phyloP scores from a whole-genome alignment of 2,113 vertebrate genomes.

The Symphodus melops region DNA sequence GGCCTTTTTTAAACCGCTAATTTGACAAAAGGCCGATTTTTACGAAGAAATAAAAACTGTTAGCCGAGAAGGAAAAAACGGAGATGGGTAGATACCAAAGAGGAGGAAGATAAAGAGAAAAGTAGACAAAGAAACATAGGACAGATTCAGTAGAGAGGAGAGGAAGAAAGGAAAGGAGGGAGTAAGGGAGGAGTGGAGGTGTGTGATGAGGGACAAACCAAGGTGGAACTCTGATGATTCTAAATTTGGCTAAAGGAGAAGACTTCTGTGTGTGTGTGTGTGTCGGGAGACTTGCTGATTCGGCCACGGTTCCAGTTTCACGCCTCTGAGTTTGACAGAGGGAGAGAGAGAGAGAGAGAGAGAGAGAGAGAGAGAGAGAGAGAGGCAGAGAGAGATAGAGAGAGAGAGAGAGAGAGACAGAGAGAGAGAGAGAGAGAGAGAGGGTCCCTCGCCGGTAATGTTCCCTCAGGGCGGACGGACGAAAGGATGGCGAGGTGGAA shows the following conservation, averaged over 20 bases:
- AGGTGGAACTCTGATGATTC: slow-evolving; percentile 89
- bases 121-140: slow-evolving; percentile 50
- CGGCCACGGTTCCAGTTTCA: slow-evolving; percentile 83
- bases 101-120: slow-evolving; percentile 12
- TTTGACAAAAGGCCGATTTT: slow-evolving; percentile 27
- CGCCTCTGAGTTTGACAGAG: slow-evolving; percentile 78
- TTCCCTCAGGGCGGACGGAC: slow-evolving; percentile 69
- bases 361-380: slow-evolving; percentile 46
- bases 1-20: slow-evolving; percentile 10
- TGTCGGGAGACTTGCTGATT: slow-evolving; percentile 84
- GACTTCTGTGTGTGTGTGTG: slow-evolving; percentile 69
- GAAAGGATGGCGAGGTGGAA: slow-evolving; percentile 39
- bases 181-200: slow-evolving; percentile 34
- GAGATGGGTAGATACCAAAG: background rate
- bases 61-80: background rate
- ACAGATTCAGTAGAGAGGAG: slow-evolving; percentile 51
- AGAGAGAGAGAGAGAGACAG: slow-evolving; percentile 38
- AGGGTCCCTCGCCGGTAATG: slow-evolving; percentile 74
- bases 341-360: slow-evolving; percentile 5
- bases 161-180: slow-evolving; percentile 50
- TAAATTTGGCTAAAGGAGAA: slow-evolving; percentile 90
- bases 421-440: slow-evolving; percentile 39
- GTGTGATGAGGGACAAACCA: slow-evolving; percentile 81
- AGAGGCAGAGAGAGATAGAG: slow-evolving; percentile 69
- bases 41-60: slow-evolving; percentile 16